A percentile compares a stretch with the other conserved stretches of the same genome.
Evolutionary conservation across 2,797 vertebrate species (phyloP).

Genomic region (Tinamus major): DNA sequence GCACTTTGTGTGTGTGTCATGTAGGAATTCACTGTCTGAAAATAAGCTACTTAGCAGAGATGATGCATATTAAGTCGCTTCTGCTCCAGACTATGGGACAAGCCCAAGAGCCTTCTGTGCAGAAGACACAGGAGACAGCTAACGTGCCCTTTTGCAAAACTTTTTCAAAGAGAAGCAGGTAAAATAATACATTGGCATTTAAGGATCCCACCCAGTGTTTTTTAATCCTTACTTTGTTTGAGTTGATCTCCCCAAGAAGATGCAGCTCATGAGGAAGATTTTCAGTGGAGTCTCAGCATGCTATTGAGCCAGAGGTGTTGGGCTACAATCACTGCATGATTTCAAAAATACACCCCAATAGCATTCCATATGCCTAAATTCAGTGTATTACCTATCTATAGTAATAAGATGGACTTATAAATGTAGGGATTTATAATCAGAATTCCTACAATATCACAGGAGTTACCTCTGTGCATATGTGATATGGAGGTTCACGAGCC

Average conservation of each 20-base stretch:
- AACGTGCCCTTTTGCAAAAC: neutral
- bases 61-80: neutral
- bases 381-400: neutral
- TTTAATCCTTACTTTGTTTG: neutral
- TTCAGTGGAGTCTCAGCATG: neutral
- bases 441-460: neutral
- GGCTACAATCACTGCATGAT: neutral
- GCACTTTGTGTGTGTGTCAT: neutral
- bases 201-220: neutral
- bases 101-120: neutral
- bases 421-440: neutral
- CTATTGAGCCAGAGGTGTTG: neutral
- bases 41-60: constrained; percentile 25
- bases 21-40: constrained; percentile 27
- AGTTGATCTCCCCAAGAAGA: neutral
- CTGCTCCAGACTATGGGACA: neutral
- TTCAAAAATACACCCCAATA: neutral
- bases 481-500: neutral
- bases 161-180: neutral
- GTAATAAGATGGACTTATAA: neutral
- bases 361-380: neutral
- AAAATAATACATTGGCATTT: neutral
- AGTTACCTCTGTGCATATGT: neutral
- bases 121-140: neutral
- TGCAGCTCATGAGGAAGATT: neutral